Evolutionary conservation across 2,888 invertebrate genomes (phyloP), one percentile per base, ranked within the genome.

Genomic region (Bhutanitis thaidina): DNA sequence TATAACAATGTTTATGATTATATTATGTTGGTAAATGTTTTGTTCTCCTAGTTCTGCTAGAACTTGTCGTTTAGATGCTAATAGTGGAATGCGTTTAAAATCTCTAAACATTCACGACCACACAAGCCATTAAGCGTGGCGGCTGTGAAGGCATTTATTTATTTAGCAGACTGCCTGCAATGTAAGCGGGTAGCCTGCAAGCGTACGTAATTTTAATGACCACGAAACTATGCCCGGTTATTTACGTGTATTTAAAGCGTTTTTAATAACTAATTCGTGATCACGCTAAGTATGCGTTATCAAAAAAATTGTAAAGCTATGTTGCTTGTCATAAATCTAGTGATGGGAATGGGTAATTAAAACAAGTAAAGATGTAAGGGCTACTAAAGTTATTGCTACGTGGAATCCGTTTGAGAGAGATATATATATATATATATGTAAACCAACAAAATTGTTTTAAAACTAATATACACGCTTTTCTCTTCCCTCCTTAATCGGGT

Each of bases 81-180:
- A 48, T 48, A 41, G 41, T 48, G 48, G 29, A 41, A 41, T 48
- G 48, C 41, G 40, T 48, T 48, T 48, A 29, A 40, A 41, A 35
- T 48, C 49, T 43, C 49, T 49, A 37, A 43, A 37, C 43, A 43
- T 30, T 36, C 16, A 37, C 34, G 48, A 36, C 35, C 41, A 29
- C 40, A 20, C 2, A 3, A 48, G 40, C 13, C 29, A 48, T 41
- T 48, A 48, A 48, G 48, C 36, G 35, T 41, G 16, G 40, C 29
- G 34, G 29, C 27, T 25, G 39, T 27, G 16, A 16, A 3, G 30
- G 35, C 15, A 14, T 35, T 35, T 29, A 47, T 47, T 20, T 20
- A 20, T 20, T 20, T 20, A 20, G 20, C 20, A 3, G 40, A 47
- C 12, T 47, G 34, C 25, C 39, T 39, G 9, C 9, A 29, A 40